Conservation (phyloP, 1,140 invertebrate genomes). For the Macrosteles quadrilineatus region DNA sequence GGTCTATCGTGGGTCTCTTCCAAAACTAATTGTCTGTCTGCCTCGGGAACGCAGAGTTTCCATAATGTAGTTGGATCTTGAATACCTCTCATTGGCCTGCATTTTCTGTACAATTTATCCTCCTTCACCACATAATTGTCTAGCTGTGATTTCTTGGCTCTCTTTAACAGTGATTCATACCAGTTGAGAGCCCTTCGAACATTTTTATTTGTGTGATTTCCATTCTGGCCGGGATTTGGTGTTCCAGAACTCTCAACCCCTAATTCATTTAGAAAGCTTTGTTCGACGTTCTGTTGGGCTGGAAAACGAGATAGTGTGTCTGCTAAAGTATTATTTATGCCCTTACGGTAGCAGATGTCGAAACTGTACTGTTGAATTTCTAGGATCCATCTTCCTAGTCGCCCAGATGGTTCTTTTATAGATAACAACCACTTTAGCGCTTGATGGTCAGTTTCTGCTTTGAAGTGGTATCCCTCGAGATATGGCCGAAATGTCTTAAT, state of each 20-base stretch:
- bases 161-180: not conserved
- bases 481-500: slow-evolving; percentile 47
- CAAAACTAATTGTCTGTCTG: slow-evolving; percentile 35
- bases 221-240: not conserved
- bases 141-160: not conserved
- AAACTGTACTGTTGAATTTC: slow-evolving; percentile 42
- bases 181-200: not conserved
- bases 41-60: slow-evolving; percentile 43
- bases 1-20: slow-evolving; percentile 41
- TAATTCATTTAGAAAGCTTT: too few species aligned
- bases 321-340: slow-evolving; percentile 45
- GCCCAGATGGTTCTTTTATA: slow-evolving; percentile 46
- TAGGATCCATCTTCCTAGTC: slow-evolving; percentile 39
- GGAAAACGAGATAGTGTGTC: slow-evolving; percentile 40
- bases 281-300: not conserved
- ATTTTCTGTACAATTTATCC: too few species aligned
- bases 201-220: not conserved
- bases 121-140: not conserved
- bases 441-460: slow-evolving; percentile 49
- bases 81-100: too few species aligned
- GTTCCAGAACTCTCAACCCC: not conserved
- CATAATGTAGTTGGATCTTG: slow-evolving; percentile 36
- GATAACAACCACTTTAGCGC: slow-evolving; percentile 48
- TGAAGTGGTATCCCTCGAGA: slow-evolving; percentile 48
- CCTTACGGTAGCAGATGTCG: slow-evolving; percentile 47